Conservation (phyloP, 1,140 invertebrate genomes). For the Littorina saxatilis region DNA sequence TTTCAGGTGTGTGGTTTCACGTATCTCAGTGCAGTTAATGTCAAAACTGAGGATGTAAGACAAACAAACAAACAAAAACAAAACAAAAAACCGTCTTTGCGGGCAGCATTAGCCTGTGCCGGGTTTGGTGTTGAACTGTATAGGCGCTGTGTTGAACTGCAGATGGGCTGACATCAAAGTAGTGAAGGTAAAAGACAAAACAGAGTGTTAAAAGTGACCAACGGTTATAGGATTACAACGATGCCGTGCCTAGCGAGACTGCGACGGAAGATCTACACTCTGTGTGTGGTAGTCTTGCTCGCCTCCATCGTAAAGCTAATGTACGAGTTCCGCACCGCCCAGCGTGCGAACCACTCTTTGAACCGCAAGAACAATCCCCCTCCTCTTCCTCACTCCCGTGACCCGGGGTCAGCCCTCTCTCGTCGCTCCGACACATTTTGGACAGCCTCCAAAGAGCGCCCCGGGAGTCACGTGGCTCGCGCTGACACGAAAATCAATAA, state of each 20-base stretch:
- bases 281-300: neutral
- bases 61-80: no score
- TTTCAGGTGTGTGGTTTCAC: no score
- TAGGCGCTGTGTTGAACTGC: no score
- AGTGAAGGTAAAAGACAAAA: no score
- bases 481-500: conserved; percentile 2
- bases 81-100: no score
- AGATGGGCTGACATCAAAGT: no score
- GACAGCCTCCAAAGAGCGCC: neutral
- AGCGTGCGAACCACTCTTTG: neutral
- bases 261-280: neutral
- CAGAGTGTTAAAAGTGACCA: no score
- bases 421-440: neutral
- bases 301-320: neutral
- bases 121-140: no score
- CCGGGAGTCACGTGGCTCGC: neutral
- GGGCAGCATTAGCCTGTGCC: no score
- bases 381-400: neutral
- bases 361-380: neutral
- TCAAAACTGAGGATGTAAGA: no score
- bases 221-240: neutral
- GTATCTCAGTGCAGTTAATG: no score
- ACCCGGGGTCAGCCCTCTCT: neutral
- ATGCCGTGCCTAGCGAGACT: neutral
- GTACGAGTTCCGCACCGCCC: conserved; percentile 19